Evolutionary conservation across 2,888 invertebrate genomes (phyloP).

Genomic region (Hirudinaria manillensis): DNA sequence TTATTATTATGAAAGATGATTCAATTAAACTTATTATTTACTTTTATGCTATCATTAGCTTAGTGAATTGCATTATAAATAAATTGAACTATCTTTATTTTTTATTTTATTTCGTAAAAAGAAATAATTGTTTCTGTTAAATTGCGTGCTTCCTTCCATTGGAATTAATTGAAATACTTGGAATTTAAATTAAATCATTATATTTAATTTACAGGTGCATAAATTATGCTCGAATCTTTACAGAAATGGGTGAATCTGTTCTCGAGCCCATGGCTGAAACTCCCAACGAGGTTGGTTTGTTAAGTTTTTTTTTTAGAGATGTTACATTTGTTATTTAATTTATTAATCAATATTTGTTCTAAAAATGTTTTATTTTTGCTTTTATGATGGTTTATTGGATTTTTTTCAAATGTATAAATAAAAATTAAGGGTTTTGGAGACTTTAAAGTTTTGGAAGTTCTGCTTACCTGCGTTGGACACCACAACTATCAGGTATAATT

Average conservation of each 20-base stretch:
- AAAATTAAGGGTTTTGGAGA: slow-evolving; percentile 54
- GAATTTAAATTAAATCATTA: too few species aligned
- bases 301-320: background rate
- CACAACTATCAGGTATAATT: slow-evolving; percentile 85
- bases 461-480: slow-evolving; percentile 85
- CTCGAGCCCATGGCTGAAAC: slow-evolving; percentile 69
- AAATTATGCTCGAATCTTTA: slow-evolving; percentile 89
- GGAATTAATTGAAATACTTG: too few species aligned
- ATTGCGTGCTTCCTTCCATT: too few species aligned
- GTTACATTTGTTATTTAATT: background rate
- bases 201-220: slow-evolving; percentile 64
- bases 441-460: slow-evolving; percentile 76
- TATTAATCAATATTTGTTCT: background rate
- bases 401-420: background rate
- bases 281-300: slow-evolving; percentile 47
- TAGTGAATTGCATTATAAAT: too few species aligned
- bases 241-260: slow-evolving; percentile 85
- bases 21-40: too few species aligned
- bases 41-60: too few species aligned
- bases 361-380: background rate
- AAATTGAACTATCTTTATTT: too few species aligned
- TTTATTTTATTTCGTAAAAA: too few species aligned
- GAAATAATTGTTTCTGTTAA: too few species aligned
- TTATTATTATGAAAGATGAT: too few species aligned
- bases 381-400: background rate